phyloP scores from a whole-genome alignment of 2,888 invertebrate genomes.

The Caenorhabditis zanzibari region DNA sequence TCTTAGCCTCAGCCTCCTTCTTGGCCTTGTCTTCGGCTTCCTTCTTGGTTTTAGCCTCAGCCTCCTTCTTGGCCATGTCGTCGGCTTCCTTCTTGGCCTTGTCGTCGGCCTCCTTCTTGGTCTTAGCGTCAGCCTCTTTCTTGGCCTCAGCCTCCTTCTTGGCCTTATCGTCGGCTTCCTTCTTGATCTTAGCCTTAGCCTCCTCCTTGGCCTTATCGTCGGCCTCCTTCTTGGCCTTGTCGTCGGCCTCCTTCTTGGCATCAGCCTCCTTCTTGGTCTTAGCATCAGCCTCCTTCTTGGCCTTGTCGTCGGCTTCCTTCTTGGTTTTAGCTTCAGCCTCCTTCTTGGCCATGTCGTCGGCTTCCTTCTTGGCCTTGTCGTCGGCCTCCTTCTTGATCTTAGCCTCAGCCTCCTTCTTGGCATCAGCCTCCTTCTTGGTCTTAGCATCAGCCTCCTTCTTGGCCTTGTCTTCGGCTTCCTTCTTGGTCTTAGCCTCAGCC shows the following conservation, averaged over 20 bases:
- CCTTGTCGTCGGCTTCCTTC: too few relatives aligned
- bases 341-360: slow-evolving; percentile 35
- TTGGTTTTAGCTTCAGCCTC: slow-evolving; percentile 40
- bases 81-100: slow-evolving; percentile 35
- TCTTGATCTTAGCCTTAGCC: too few relatives aligned
- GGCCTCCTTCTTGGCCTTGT: too few relatives aligned
- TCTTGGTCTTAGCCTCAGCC: slow-evolving; percentile 36
- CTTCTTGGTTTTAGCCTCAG: slow-evolving; percentile 37
- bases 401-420: slow-evolving; percentile 6
- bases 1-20: slow-evolving; percentile 45
- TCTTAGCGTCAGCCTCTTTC: slow-evolving; percentile 40
- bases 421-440: slow-evolving; percentile 25
- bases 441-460: slow-evolving; percentile 48
- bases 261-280: too few relatives aligned
- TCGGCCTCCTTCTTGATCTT: slow-evolving; percentile 28
- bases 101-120: slow-evolving; percentile 40
- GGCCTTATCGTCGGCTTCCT: too few relatives aligned
- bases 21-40: slow-evolving; percentile 40
- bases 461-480: slow-evolving; percentile 36
- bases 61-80: slow-evolving; percentile 37
- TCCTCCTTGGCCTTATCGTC: too few relatives aligned
- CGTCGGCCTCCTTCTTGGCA: too few relatives aligned
- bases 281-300: too few relatives aligned
- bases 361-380: slow-evolving; percentile 38
- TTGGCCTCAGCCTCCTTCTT: slow-evolving; percentile 39